A percentile compares a stretch with the other conserved stretches of the same genome.
These are phyloP conservation scores for Lasioglossum leucozonium DNA, from an alignment of 2,888 invertebrate genomes.

Conservation along the genomic window DNA sequence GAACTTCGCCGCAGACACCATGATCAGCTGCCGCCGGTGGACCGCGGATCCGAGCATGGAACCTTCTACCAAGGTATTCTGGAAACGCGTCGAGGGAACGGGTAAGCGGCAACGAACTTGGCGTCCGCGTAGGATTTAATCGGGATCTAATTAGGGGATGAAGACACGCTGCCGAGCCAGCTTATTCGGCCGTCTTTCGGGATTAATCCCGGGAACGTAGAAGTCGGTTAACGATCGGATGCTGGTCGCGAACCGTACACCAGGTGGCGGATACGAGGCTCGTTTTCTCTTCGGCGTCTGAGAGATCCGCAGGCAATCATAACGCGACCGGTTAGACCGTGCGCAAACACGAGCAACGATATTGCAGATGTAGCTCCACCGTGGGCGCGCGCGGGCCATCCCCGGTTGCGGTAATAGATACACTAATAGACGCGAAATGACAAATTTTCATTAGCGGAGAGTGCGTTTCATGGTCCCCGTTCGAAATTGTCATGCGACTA, in stretches of 20 bases:
- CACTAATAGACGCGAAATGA: constrained; percentile 23
- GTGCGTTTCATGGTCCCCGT: constrained; percentile 17
- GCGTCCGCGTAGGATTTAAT: neutral
- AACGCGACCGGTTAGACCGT: constrained; percentile 7
- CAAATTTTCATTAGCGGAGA: constrained; percentile 32
- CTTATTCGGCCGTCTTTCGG: constrained; percentile 5
- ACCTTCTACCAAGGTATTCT: neutral
- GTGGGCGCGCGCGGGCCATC: neutral
- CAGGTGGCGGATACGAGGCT: neutral
- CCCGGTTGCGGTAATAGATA: constrained; percentile 28
- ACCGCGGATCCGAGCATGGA: neutral
- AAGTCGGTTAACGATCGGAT: constrained; percentile 23
- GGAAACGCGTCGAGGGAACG: neutral
- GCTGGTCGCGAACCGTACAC: neutral
- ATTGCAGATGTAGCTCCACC: constrained; percentile 11
- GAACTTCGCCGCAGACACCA: neutral
- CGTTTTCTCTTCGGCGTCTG: neutral
- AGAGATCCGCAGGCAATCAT: constrained; percentile 17
- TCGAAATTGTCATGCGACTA: constrained; percentile 8
- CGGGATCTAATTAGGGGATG: constrained; percentile 14
- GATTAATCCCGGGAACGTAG: neutral
- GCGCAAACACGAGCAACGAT: constrained; percentile 35
- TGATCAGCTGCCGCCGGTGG: neutral
- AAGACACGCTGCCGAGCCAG: neutral
- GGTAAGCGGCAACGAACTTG: neutral